Evolutionary conservation across 2,888 invertebrate species (phyloP), one percentile per base, ranked within the genome.

Genomic region (Phyllotreta striolata): DNA sequence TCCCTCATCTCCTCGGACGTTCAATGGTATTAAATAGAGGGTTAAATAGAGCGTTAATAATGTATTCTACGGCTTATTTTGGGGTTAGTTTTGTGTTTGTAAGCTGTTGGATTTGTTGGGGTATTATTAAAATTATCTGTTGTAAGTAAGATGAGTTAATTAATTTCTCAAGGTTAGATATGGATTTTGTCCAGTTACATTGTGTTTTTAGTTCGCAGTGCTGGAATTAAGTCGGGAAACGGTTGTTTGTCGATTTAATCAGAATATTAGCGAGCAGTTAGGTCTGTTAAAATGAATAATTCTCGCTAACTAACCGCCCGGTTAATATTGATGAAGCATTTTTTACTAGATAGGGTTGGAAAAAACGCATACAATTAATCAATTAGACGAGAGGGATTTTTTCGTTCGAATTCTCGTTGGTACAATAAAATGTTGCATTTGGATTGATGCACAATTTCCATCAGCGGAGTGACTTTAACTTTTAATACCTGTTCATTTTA

Each of bases 211-310:
- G 7, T 14, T 40, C 39, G 13, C 13, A n/a, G 12, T 13, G n/a
- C 39, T 37, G 39, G 37, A 24, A 37, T 59, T 62, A 51, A 62
- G 51, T 59, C 59, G 38, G 63, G 55, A 34, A 67, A 59, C 38
- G 51, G 66, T 66, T 70, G 66, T 71, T 71, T 70, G 66, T 69
- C 65, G 68, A 69, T 70, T 65, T 71, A 71, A 71, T 70, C 67
- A 46, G 56, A 59, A 64, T 66, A 70, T 70, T 70, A 71, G 66
- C 69, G 47, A 63, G 59, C 64, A n/a, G 57, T 57, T 56, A 41
- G 59, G 54, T 51, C 57, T 38, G 35, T 24, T 24, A 55, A 44
- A 35, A 7, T 59, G 44, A 66, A 60, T 51, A 55, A 66, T 62
- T 66, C 24, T 24, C 24, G 24, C 24, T 24, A 24, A 24, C 24